phyloP scores from a whole-genome alignment of 2,797 vertebrate genomes.

The Bovichtus diacanthus region DNA sequence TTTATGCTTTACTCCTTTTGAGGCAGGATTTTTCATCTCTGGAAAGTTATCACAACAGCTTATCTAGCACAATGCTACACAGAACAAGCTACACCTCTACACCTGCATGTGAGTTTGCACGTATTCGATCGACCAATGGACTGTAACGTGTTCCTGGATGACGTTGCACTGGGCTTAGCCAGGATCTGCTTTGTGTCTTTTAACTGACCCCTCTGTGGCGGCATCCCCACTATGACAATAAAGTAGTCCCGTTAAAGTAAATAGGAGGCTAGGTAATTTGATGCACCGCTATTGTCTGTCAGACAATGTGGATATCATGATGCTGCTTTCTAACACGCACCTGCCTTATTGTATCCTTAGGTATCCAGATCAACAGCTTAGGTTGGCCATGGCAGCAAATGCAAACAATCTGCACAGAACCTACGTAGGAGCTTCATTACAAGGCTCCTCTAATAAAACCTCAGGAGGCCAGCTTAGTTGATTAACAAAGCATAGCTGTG shows the following conservation, averaged over 20 bases:
- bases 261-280: neutral
- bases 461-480: constrained; percentile 36
- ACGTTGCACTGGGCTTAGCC: neutral
- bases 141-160: neutral
- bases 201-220: neutral
- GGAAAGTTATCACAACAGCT: too few species aligned
- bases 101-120: neutral
- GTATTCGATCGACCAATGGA: neutral
- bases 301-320: neutral
- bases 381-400: constrained; percentile 41
- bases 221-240: neutral
- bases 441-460: constrained; percentile 43
- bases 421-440: constrained; percentile 23
- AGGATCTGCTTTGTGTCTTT: neutral
- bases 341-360: neutral
- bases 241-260: neutral
- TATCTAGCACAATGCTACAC: too few species aligned
- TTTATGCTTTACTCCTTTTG: neutral
- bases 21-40: too few species aligned
- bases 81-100: too few species aligned
- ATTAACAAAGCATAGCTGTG: constrained; percentile 39
- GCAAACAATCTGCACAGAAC: constrained; percentile 43
- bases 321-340: neutral
- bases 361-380: constrained; percentile 10
- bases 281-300: neutral